Percentiles rank a stretch among this genome's conserved stretches.
phyloP scores from a whole-genome alignment of 1,140 invertebrate species.

The Sarcophaga bullata region DNA sequence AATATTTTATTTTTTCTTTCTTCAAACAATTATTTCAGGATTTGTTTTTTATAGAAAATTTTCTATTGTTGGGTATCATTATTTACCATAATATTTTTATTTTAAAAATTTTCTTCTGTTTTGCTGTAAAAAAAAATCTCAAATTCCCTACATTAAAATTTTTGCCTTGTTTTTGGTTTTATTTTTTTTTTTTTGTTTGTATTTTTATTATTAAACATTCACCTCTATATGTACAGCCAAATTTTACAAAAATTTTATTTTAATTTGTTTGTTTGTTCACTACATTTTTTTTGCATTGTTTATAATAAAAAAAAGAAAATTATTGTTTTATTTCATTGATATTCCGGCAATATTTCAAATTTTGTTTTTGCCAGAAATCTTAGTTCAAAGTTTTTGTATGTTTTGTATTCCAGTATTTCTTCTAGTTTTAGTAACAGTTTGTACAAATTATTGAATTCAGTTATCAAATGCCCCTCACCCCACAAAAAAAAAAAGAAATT shows the following conservation, averaged over 20 bases:
- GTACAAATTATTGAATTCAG: neutral
- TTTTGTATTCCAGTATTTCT: neutral
- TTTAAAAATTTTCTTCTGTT: neutral
- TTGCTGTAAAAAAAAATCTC: neutral
- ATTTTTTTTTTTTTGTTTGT: neutral
- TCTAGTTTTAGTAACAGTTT: neutral
- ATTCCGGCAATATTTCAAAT: neutral
- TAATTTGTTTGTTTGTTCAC: neutral
- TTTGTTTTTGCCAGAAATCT: neutral
- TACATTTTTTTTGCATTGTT: conserved; percentile 26
- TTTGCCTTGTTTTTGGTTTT: neutral
- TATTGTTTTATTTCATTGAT: conserved; percentile 41
- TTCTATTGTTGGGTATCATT: no score
- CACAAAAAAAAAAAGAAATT: no score
- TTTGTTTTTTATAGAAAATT: no score
- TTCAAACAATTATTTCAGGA: neutral
- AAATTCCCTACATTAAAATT: neutral
- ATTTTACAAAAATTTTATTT: conserved; percentile 6
- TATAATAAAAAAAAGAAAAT: conserved; percentile 39
- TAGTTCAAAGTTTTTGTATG: neutral
- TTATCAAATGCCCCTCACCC: no score
- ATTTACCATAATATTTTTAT: no score
- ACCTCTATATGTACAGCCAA: conserved; percentile 17
- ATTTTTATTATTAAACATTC: conserved; percentile 1
- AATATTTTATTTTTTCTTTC: no score